phyloP scores from a whole-genome alignment of 1,140 invertebrate species.

The Ruditapes philippinarum region DNA sequence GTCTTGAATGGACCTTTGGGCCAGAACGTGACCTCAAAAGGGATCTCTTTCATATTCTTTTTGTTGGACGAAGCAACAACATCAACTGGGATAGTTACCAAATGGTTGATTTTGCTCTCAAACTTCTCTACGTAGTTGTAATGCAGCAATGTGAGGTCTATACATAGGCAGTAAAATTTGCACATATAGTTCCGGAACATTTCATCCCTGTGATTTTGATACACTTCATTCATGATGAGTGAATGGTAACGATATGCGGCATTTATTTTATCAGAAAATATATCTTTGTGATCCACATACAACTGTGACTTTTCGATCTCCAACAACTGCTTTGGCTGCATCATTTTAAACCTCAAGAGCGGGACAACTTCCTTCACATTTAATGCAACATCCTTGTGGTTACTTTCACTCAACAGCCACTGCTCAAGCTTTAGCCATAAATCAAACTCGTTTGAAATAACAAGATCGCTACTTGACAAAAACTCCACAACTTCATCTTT shows the following conservation, averaged over 20 bases:
- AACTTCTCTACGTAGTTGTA: conserved; percentile 78
- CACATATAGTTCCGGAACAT: conserved; percentile 78
- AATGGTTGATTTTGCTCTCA: conserved; percentile 77
- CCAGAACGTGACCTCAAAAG: conserved; percentile 80
- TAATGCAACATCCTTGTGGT: conserved; percentile 70
- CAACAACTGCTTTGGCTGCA: conserved; percentile 80
- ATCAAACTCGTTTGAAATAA: conserved; percentile 79
- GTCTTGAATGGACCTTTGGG: conserved; percentile 81
- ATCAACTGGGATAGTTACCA: conserved; percentile 62
- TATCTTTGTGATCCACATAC: conserved; percentile 66
- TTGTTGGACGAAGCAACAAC: conserved; percentile 23
- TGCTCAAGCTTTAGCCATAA: conserved; percentile 79
- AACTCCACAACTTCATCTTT: conserved; percentile 79
- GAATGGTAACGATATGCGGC: conserved; percentile 80
- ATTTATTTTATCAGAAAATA: conserved; percentile 77
- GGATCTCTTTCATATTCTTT: conserved; percentile 15
- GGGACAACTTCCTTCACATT: conserved; percentile 80
- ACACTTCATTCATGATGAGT: conserved; percentile 73
- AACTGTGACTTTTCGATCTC: conserved; percentile 78
- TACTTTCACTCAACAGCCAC: conserved; percentile 79
- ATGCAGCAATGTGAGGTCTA: conserved; percentile 71
- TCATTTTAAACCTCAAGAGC: conserved; percentile 81
- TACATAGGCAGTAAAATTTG: conserved; percentile 73
- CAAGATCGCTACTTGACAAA: conserved; percentile 82
- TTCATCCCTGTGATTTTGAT: conserved; percentile 55